Evolutionary conservation across 2,888 invertebrate genomes (phyloP).

Genomic region (Entomobrya multifasciata): DNA sequence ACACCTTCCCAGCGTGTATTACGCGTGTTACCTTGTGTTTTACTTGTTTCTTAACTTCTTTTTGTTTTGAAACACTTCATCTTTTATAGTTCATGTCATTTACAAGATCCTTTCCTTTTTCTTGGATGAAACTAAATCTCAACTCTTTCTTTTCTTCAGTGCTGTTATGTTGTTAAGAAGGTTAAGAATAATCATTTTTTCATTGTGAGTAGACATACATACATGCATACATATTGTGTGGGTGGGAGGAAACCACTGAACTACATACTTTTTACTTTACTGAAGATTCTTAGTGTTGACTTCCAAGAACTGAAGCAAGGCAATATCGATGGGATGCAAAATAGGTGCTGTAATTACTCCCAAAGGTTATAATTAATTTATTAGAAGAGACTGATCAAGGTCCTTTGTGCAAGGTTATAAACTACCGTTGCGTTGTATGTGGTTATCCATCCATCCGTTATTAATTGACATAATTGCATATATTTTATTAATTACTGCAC

Average conservation of each 20-base stretch:
- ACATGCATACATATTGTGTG: no score
- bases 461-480: constrained; percentile 23
- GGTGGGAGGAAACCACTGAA: no score
- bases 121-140: not conserved
- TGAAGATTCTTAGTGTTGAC: no score
- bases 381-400: constrained; percentile 15
- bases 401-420: no score
- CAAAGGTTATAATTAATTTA: constrained; percentile 1
- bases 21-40: not conserved
- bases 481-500: constrained; percentile 9
- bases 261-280: no score
- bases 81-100: constrained; percentile 10
- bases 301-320: no score
- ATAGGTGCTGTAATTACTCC: not conserved
- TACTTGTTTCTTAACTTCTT: not conserved
- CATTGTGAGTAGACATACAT: no score
- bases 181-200: no score
- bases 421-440: no score
- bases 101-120: not conserved
- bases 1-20: not conserved
- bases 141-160: no score
- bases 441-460: not conserved
- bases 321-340: constrained; percentile 1
- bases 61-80: not conserved
- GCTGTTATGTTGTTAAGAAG: no score